Evolutionary conservation across 1,140 invertebrate species (phyloP).

Genomic region (Listronotus oregonensis): DNA sequence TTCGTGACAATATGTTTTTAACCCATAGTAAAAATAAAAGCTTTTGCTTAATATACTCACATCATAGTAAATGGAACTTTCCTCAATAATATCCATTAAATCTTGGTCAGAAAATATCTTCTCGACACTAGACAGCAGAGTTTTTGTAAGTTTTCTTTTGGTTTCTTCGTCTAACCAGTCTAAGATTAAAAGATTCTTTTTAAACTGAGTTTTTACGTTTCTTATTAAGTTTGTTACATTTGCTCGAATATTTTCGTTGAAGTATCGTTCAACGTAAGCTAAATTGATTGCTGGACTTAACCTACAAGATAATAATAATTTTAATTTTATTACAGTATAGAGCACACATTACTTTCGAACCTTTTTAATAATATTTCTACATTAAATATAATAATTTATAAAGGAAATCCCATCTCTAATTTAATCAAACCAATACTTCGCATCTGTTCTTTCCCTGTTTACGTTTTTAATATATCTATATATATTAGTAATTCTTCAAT

Average conservation of each 20-base stretch:
- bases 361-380: too few relatives aligned
- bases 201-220: conserved; percentile 45
- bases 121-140: conserved; percentile 73
- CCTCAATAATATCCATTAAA: conserved; percentile 63
- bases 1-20: too few relatives aligned
- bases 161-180: conserved; percentile 60
- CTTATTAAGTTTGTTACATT: conserved; percentile 37
- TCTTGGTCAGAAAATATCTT: conserved; percentile 86
- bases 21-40: not conserved
- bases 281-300: conserved; percentile 54
- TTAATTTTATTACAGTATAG: too few relatives aligned
- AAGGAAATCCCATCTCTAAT: too few relatives aligned
- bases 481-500: too few relatives aligned
- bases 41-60: conserved; percentile 16
- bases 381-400: too few relatives aligned
- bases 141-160: conserved; percentile 75
- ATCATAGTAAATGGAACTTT: conserved; percentile 18
- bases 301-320: conserved; percentile 33
- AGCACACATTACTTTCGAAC: too few relatives aligned
- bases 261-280: conserved; percentile 76
- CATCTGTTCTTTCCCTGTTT: too few relatives aligned
- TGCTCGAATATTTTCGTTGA: conserved; percentile 58
- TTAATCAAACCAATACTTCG: too few relatives aligned
- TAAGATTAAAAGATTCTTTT: conserved; percentile 31
- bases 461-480: too few relatives aligned